phyloP scores from a whole-genome alignment of 2,888 invertebrate genomes.

The Agrotis puta region DNA sequence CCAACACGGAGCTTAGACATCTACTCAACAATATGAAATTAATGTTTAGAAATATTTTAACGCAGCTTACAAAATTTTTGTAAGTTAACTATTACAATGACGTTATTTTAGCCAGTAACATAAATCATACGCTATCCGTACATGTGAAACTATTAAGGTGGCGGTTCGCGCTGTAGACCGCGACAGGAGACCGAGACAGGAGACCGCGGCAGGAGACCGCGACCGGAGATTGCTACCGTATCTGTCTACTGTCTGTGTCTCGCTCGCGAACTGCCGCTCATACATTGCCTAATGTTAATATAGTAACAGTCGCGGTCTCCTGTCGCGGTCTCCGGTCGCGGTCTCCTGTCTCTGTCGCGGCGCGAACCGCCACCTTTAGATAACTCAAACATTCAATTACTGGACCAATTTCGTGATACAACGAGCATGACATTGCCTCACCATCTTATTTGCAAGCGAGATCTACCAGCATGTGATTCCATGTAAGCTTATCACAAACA shows the following conservation, averaged over 20 bases:
- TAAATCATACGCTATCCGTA: conserved; percentile 15
- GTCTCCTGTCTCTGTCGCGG: too few species aligned
- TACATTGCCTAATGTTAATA: too few species aligned
- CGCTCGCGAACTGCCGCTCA: too few species aligned
- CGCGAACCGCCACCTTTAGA: too few species aligned
- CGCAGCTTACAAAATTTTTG: not conserved
- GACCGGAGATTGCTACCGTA: too few species aligned
- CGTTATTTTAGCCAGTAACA: not conserved
- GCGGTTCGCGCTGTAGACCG: too few species aligned
- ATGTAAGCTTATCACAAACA: conserved; percentile 46
- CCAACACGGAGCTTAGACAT: not conserved
- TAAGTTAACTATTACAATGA: not conserved
- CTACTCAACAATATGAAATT: not conserved
- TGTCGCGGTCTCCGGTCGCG: too few species aligned
- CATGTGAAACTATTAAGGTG: conserved; percentile 16
- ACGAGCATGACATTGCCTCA: conserved; percentile 39
- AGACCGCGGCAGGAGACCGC: too few species aligned
- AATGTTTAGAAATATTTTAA: not conserved
- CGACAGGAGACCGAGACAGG: too few species aligned
- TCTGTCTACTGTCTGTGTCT: too few species aligned
- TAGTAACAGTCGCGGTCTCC: too few species aligned
- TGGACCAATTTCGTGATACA: conserved; percentile 1
- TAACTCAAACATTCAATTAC: not conserved
- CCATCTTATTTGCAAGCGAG: conserved; percentile 41
- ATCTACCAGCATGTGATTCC: conserved; percentile 48